A percentile compares a stretch with the other conserved stretches of the same genome.
Conservation (phyloP, 2,888 invertebrate species). For the Cylindroiulus punctatus region DNA sequence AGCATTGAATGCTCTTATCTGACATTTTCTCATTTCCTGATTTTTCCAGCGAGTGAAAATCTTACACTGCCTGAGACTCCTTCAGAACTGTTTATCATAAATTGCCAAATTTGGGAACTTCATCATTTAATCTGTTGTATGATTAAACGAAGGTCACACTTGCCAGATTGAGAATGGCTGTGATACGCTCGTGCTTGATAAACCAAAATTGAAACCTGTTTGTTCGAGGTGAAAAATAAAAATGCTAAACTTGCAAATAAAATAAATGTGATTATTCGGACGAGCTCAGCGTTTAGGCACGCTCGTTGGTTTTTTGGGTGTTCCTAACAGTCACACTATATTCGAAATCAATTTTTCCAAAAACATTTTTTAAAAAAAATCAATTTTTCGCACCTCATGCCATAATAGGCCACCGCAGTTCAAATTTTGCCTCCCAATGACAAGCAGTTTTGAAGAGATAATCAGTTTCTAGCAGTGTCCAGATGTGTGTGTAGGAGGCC, state of each 20-base stretch:
- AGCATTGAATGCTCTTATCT: background rate
- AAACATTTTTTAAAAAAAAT: background rate
- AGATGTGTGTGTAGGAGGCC: conserved; percentile 3
- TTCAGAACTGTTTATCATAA: background rate
- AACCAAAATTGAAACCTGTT: conserved; percentile 1
- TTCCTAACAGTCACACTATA: background rate
- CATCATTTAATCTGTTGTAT: background rate
- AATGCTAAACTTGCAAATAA: background rate
- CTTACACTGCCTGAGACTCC: background rate
- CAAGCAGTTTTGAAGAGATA: conserved; percentile 10
- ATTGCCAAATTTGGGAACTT: conserved; percentile 10
- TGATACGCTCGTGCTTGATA: background rate
- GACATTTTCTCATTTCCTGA: background rate
- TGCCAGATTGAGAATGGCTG: background rate
- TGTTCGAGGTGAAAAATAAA: background rate
- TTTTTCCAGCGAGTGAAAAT: background rate
- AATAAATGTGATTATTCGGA: background rate
- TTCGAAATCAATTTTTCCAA: background rate
- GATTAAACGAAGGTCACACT: background rate
- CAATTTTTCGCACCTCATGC: background rate
- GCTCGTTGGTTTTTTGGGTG: background rate
- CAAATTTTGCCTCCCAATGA: background rate
- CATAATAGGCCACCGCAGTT: background rate
- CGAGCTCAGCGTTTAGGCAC: background rate
- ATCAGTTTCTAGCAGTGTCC: conserved; percentile 3